Evolutionary conservation across 2,888 invertebrate species (phyloP).

Genomic region (Drosophila subsilvestris): DNA sequence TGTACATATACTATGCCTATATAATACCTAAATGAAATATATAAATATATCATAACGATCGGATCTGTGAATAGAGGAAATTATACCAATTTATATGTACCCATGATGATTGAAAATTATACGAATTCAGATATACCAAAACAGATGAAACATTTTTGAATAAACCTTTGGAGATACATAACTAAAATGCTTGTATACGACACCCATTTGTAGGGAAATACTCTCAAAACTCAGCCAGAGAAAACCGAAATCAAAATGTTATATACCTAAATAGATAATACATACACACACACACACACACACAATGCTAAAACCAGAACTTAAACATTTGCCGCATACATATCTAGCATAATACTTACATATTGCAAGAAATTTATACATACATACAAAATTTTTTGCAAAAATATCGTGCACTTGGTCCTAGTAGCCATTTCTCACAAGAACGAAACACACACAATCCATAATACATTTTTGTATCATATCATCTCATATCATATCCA

Average conservation of each 20-base stretch:
- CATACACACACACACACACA: conserved; percentile 52
- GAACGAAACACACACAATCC: conserved; percentile 2
- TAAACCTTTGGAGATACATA: conserved; percentile 34
- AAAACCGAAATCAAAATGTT: conserved; percentile 70
- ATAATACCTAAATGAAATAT: conserved; percentile 36
- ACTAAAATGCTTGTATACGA: conserved; percentile 81
- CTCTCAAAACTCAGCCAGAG: conserved; percentile 44
- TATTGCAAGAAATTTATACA: conserved; percentile 37
- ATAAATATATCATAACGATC: conserved; percentile 51
- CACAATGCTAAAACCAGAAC: conserved; percentile 16
- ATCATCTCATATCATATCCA: conserved; percentile 38
- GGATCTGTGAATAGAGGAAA: conserved; percentile 76
- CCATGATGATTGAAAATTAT: conserved; percentile 64
- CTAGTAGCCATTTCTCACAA: conserved; percentile 34
- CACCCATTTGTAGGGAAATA: conserved; percentile 40
- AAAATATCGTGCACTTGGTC: conserved; percentile 73
- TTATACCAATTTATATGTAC: conserved; percentile 73
- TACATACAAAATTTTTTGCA: conserved; percentile 59
- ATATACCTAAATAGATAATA: conserved; percentile 56
- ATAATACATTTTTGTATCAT: conserved; percentile 25
- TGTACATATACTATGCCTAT: conserved; percentile 40
- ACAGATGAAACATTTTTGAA: conserved; percentile 60
- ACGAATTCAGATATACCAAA: conserved; percentile 52
- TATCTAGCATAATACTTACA: conserved; percentile 37
- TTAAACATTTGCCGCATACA: conserved; percentile 35